phyloP scores from a whole-genome alignment of 2,113 vertebrate species.

The Fulica atra region DNA sequence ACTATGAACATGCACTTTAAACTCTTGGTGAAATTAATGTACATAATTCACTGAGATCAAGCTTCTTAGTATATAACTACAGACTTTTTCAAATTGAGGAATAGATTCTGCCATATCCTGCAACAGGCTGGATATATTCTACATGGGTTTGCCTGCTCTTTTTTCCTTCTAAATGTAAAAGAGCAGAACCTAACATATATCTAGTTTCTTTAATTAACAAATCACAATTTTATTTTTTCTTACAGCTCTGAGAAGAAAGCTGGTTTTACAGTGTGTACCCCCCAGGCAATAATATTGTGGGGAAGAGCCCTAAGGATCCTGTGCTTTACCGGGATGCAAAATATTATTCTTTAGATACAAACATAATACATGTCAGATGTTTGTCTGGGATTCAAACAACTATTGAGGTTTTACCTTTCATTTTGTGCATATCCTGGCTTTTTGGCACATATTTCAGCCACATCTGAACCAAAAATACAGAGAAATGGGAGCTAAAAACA shows the following conservation, averaged over 20 bases:
- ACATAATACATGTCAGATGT: background rate
- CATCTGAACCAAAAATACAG: background rate
- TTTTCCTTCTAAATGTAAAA: background rate
- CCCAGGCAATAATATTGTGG: background rate
- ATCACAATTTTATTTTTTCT: background rate
- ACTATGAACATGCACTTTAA: background rate
- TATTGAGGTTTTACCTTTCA: background rate
- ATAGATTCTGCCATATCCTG: background rate
- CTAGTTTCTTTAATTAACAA: background rate
- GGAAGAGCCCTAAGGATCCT: background rate
- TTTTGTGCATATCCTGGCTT: background rate
- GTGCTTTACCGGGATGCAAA: background rate
- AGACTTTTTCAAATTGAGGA: background rate
- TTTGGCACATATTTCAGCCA: constrained; percentile 17
- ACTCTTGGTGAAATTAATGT: background rate
- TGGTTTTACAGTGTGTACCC: background rate
- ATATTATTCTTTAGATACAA: background rate
- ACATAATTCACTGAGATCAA: background rate
- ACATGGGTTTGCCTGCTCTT: background rate
- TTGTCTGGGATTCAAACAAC: background rate
- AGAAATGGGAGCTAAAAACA: background rate
- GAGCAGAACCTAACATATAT: background rate
- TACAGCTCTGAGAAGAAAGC: background rate
- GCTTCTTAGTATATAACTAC: background rate
- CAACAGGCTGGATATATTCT: background rate